Evolutionary conservation across 2,113 vertebrate species (phyloP).

Genomic region (Dicerorhinus sumatrensis): DNA sequence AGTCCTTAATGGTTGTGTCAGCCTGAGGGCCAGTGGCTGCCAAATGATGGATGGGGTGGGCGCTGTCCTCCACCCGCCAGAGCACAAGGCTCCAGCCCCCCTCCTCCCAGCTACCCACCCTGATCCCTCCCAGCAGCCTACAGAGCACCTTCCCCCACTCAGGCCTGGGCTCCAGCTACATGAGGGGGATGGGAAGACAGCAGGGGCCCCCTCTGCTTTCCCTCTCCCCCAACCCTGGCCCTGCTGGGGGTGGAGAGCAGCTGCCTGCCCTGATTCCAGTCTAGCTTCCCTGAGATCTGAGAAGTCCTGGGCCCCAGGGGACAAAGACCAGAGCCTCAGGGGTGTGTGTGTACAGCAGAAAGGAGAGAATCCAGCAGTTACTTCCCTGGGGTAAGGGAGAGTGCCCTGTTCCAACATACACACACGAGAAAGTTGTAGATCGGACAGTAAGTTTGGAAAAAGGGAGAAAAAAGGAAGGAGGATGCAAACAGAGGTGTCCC

Average conservation of each 20-base stretch:
- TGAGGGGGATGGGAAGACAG: not conserved
- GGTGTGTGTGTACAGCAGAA: not conserved
- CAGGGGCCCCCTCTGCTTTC: not conserved
- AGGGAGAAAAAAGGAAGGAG: not conserved
- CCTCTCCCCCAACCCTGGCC: not conserved
- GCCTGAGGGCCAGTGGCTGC: slow-evolving; percentile 67
- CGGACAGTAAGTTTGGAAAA: slow-evolving; percentile 57
- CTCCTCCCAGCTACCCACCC: not conserved
- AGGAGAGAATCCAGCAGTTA: slow-evolving; percentile 31
- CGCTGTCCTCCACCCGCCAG: slow-evolving; percentile 44
- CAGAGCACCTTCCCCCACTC: slow-evolving; percentile 3
- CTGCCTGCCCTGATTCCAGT: slow-evolving; percentile 53
- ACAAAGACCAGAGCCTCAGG: slow-evolving; percentile 67
- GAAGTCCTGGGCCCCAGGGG: slow-evolving; percentile 60
- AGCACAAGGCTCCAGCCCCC: slow-evolving; percentile 35
- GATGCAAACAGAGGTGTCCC: not conserved
- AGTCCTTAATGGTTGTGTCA: slow-evolving; percentile 76
- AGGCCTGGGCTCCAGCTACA: not conserved
- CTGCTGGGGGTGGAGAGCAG: slow-evolving; percentile 35
- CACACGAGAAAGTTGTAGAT: slow-evolving; percentile 54
- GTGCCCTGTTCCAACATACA: not conserved
- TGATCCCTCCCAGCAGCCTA: not conserved
- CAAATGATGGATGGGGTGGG: slow-evolving; percentile 75
- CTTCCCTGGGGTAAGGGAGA: not conserved
- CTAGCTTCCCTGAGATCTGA: slow-evolving; percentile 70